Evolutionary conservation across 2,113 vertebrate species (phyloP).

Genomic region (Amazona vittata): DNA sequence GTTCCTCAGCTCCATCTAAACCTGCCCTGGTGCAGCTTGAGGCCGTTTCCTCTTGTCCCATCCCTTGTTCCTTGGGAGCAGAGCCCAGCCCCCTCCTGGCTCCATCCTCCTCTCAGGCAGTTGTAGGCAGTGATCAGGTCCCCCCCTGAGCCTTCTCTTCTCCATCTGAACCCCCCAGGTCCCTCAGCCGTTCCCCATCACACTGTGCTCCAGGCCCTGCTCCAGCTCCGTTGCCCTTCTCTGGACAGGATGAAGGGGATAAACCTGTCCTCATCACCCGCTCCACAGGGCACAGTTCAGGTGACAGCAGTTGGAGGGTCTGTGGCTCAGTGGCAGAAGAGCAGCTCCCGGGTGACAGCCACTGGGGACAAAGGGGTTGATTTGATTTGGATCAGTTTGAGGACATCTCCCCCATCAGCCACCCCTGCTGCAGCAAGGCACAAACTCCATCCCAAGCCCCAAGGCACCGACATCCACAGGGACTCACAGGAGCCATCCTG

Average conservation of each 20-base stretch:
- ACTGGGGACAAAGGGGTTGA: neutral
- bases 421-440: neutral
- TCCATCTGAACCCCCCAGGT: neutral
- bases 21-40: no score
- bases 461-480: accelerated
- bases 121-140: no score
- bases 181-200: neutral
- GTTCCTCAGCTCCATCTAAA: no score
- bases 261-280: neutral
- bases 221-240: neutral
- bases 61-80: no score
- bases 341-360: neutral
- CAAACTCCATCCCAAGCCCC: neutral
- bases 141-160: no score
- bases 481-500: neutral
- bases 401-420: neutral
- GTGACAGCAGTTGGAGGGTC: neutral
- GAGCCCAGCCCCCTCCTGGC: no score
- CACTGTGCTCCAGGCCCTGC: neutral
- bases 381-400: neutral
- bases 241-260: neutral
- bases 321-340: neutral
- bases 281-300: neutral
- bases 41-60: no score
- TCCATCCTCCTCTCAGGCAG: no score